Conservation (phyloP, 2,888 invertebrate species). For the Blastobasis lacticolella region DNA sequence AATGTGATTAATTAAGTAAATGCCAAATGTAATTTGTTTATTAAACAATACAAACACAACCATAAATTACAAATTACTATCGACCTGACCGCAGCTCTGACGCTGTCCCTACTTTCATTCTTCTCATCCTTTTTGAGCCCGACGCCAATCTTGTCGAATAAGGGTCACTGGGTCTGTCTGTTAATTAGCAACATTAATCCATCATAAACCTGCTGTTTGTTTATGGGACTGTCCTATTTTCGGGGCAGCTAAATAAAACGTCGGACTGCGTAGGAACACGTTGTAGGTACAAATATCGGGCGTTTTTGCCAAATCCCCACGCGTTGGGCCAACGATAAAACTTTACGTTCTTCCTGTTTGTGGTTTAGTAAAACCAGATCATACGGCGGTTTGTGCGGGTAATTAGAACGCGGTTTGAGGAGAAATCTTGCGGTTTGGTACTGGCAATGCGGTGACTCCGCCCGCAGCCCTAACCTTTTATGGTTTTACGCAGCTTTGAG, state of each 20-base stretch:
- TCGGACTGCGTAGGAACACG: constrained; percentile 17
- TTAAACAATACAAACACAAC: no score
- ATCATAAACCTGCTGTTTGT: constrained; percentile 5
- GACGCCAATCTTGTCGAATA: no score
- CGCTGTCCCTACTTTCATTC: no score
- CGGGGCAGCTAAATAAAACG: constrained; percentile 12
- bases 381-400: constrained; percentile 4
- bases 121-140: no score
- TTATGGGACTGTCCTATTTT: constrained; percentile 1
- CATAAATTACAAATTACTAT: no score
- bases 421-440: constrained; percentile 1
- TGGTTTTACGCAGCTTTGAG: no score
- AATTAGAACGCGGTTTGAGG: constrained; percentile 11
- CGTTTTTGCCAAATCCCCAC: background rate
- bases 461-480: no score
- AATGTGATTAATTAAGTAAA: no score
- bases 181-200: constrained; percentile 5
- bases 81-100: no score
- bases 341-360: constrained; percentile 45
- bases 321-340: constrained; percentile 38
- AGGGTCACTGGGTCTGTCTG: no score
- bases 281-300: constrained; percentile 13
- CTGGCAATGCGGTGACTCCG: background rate
- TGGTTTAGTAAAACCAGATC: constrained; percentile 26
- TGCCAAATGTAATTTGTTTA: no score